Conservation (phyloP, 2,113 vertebrate species). For the Callorhinus ursinus region DNA sequence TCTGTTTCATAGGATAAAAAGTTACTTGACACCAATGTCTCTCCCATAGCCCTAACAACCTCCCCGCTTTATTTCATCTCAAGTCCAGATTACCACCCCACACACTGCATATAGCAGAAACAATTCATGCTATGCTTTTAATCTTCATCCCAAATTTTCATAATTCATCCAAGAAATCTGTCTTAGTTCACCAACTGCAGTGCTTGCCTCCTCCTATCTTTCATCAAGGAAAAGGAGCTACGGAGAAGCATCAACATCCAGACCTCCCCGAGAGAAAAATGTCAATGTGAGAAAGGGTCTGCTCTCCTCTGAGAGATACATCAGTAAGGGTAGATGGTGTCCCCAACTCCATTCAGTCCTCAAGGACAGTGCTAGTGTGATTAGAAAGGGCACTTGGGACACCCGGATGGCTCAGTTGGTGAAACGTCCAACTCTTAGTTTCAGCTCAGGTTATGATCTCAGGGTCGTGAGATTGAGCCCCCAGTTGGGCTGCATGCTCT, state of each 20-base stretch:
- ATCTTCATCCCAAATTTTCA: not conserved
- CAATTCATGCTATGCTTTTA: not conserved
- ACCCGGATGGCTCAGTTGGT: not conserved
- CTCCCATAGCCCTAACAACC: not conserved
- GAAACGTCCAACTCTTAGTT: not conserved
- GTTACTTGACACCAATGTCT: not conserved
- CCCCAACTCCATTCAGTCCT: not conserved
- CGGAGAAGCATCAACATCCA: not conserved
- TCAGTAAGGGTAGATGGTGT: not conserved
- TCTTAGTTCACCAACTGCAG: not conserved
- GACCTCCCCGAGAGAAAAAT: not conserved
- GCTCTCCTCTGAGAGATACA: not conserved
- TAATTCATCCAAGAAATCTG: not conserved
- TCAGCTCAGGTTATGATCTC: not conserved
- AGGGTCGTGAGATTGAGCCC: not conserved
- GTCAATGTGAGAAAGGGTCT: not conserved
- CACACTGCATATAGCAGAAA: not conserved
- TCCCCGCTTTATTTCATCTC: not conserved
- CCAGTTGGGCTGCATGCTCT: not conserved
- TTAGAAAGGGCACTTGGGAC: not conserved
- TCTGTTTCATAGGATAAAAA: not conserved
- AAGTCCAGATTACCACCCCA: not conserved
- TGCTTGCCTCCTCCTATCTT: not conserved
- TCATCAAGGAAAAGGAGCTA: not conserved
- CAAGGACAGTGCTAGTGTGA: not conserved